Conservation (phyloP, 2,113 vertebrate species). For the Myxocyprinus asiaticus region DNA sequence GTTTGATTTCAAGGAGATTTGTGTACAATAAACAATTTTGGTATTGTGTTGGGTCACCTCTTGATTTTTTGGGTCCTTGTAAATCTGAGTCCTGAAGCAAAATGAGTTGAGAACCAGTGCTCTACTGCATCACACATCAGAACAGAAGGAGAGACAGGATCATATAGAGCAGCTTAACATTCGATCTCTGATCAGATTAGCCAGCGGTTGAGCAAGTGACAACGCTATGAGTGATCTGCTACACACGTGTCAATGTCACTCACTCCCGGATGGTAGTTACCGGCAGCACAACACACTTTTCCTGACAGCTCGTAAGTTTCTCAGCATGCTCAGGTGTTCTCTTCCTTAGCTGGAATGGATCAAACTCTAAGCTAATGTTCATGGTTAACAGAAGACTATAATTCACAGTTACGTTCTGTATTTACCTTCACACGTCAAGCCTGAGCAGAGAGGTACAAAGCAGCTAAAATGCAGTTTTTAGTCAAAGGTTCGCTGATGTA, state of each 20-base stretch:
- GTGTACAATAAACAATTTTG: too few species aligned
- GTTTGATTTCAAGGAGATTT: too few species aligned
- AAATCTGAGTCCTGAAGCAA: too few species aligned
- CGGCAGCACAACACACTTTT: conserved; percentile 67
- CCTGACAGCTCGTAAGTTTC: conserved; percentile 73
- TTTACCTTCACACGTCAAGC: background rate
- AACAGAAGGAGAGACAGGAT: too few species aligned
- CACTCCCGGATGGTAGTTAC: conserved; percentile 69
- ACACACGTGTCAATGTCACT: conserved; percentile 71
- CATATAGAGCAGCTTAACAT: too few species aligned
- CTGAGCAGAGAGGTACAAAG: background rate
- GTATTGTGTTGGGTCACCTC: too few species aligned
- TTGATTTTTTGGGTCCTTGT: too few species aligned
- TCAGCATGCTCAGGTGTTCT: conserved; percentile 61
- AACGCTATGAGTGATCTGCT: conserved; percentile 22
- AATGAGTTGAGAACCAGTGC: too few species aligned
- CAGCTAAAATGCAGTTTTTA: background rate
- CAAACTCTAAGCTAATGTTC: conserved; percentile 58
- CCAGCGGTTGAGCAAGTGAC: conserved; percentile 3
- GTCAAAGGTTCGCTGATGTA: background rate
- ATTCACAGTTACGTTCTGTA: background rate
- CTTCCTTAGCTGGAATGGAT: conserved; percentile 71
- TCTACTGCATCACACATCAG: too few species aligned
- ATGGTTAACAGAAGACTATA: conserved; percentile 63
- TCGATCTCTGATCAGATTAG: background rate